Percentiles rank a stretch among this genome's conserved stretches.
Conservation (phyloP, 2,797 vertebrate species). For the Yasuhikotakia modesta region DNA sequence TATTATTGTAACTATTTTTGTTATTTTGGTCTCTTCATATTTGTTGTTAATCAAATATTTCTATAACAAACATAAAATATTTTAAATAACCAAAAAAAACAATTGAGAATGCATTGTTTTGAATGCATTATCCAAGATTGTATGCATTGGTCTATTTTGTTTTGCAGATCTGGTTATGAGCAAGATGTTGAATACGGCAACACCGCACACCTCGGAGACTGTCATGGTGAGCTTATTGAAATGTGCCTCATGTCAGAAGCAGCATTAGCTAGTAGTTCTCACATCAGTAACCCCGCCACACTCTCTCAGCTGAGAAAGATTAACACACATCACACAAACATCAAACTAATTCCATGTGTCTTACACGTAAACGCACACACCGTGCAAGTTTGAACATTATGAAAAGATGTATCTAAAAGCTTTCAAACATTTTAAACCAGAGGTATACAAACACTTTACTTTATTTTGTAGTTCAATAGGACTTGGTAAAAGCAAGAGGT, state of each 20-base stretch:
- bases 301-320: constrained; percentile 51
- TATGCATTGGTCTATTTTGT: constrained; percentile 50
- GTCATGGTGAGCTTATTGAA: constrained; percentile 86
- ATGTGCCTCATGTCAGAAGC: constrained; percentile 5
- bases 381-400: constrained; percentile 56
- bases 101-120: too few species aligned
- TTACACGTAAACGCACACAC: constrained; percentile 72
- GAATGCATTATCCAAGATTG: background rate
- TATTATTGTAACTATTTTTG: too few species aligned
- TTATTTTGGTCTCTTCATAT: too few species aligned
- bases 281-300: constrained; percentile 69
- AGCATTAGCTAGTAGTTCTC: constrained; percentile 69
- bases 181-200: constrained; percentile 90
- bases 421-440: constrained; percentile 35
- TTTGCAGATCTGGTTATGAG: constrained; percentile 84
- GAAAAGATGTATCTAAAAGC: constrained; percentile 62
- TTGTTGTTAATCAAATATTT: too few species aligned
- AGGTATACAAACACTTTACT: constrained; percentile 58
- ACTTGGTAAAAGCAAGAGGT: constrained; percentile 54
- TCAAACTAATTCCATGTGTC: constrained; percentile 69
- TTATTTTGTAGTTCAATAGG: constrained; percentile 54
- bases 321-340: constrained; percentile 73
- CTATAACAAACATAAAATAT: too few species aligned
- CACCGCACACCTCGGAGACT: constrained; percentile 91
- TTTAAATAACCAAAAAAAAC: too few species aligned